Evolutionary conservation across 2,113 vertebrate genomes (phyloP).

Genomic region (Cranoglanis bouderius): DNA sequence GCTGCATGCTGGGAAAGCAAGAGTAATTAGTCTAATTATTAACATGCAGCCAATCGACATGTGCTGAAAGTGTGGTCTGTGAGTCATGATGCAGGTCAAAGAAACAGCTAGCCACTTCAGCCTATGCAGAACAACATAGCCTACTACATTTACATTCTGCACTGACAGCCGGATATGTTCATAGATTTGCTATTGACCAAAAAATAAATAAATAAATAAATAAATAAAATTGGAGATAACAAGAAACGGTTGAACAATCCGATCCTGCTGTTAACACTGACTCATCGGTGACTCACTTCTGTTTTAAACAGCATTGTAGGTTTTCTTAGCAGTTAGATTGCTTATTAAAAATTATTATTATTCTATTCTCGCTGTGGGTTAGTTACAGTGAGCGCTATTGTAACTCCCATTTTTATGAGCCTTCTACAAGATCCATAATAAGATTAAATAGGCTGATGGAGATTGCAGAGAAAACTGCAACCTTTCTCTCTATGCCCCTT

Average conservation of each 20-base stretch:
- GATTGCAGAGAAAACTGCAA: slow-evolving; percentile 18
- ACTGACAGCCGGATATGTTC: neutral
- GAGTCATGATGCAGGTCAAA: neutral
- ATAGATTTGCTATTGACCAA: neutral
- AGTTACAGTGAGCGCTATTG: neutral
- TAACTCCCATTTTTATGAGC: neutral
- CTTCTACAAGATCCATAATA: neutral
- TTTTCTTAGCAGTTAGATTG: neutral
- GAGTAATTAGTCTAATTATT: neutral
- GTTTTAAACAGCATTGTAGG: neutral
- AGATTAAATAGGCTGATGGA: neutral
- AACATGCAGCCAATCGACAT: neutral
- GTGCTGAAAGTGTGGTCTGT: neutral
- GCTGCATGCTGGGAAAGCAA: neutral
- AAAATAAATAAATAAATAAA: neutral
- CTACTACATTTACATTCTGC: neutral
- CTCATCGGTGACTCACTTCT: neutral
- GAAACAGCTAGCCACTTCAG: neutral
- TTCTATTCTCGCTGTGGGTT: neutral
- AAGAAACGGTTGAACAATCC: neutral
- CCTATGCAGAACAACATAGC: neutral
- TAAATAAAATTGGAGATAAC: neutral
- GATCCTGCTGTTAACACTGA: neutral
- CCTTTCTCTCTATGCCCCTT: neutral
- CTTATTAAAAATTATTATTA: neutral